phyloP scores from a whole-genome alignment of 2,797 vertebrate species.

The Coranthus polyacanthus region DNA sequence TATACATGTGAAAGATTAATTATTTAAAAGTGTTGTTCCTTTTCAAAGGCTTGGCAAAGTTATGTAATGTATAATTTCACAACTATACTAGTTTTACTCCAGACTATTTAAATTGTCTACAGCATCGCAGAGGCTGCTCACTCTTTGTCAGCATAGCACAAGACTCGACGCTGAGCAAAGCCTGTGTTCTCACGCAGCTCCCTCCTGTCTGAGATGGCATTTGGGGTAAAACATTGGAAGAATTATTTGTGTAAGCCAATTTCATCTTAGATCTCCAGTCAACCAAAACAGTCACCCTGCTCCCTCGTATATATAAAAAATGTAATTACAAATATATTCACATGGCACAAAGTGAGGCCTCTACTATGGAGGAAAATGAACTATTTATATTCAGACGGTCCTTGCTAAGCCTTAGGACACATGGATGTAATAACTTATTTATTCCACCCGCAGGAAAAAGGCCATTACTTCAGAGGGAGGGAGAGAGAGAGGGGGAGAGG shows the following conservation, averaged over 20 bases:
- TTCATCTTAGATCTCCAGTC: slow-evolving; percentile 66
- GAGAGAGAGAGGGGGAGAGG: slow-evolving; percentile 11
- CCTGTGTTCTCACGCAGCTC: slow-evolving; percentile 16
- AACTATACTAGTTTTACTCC: slow-evolving; percentile 13
- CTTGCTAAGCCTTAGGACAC: slow-evolving; percentile 72
- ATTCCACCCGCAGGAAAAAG: slow-evolving; percentile 69
- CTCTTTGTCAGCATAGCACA: slow-evolving; percentile 15
- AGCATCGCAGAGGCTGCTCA: slow-evolving; percentile 27
- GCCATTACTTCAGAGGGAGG: slow-evolving; percentile 47
- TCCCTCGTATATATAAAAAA: slow-evolving; percentile 40
- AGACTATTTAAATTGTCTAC: slow-evolving; percentile 38
- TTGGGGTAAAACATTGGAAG: slow-evolving; percentile 43
- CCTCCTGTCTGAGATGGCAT: slow-evolving; percentile 30
- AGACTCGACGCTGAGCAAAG: slow-evolving; percentile 17
- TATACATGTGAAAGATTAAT: slow-evolving; percentile 40
- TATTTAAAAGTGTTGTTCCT: slow-evolving; percentile 35
- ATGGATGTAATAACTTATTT: slow-evolving; percentile 76
- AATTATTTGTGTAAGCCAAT: slow-evolving; percentile 62
- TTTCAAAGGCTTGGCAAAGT: slow-evolving; percentile 43
- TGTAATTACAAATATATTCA: slow-evolving; percentile 71
- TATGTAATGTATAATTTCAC: slow-evolving; percentile 29
- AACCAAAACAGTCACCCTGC: slow-evolving; percentile 63
- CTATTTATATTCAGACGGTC: slow-evolving; percentile 76
- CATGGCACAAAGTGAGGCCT: slow-evolving; percentile 50
- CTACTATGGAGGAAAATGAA: slow-evolving; percentile 62